Base-by-base conservation (phyloP, 2,797 vertebrate genomes). In the Bucorvus abyssinicus region DNA sequence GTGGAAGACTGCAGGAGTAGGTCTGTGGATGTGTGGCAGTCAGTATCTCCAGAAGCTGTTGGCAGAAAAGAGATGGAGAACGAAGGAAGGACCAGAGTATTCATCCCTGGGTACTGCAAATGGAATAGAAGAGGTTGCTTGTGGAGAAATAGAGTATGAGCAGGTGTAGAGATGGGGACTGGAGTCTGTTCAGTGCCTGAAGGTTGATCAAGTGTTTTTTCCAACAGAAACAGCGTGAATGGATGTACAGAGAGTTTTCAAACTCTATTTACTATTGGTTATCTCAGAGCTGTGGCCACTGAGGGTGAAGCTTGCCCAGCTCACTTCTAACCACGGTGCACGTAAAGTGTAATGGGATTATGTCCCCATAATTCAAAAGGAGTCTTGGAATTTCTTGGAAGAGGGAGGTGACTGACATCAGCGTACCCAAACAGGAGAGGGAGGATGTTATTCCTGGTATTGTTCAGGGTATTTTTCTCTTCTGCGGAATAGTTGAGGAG, bases 381-480 rank as follows among this genome's bases (percentile, higher is more conserved):
- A 69, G 40, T 40, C 34, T 76, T 65, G 50, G 44, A 36, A 34
- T 67, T 53, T 44, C 47, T 91, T 92, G 70, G 45, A 71, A 91
- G 77, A 71, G 89, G 68, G 87, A 83, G 71, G 22, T 80, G 56
- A 55, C 63, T 92, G 87, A 87, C 78, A 88, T 17, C 49, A 77
- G 27, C 36, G 56, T 52, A 83, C 60, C 71, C 0, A 0, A 83
- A 74, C 82, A 91, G 84, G 91, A 93, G 92, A 47, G 26, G 60
- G 83, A 75, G 38, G n/a, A n/a, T 83, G 34, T 81, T 89, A 40
- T 77, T 90, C 76, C 89, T 86, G 45, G 52, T 90, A 63, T 74
- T 69, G 52, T 90, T 87, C 16, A 19, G n/a, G n/a, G 30, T 89
- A 40, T 86, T 88, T 78, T 80, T 77, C 34, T 85, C 19, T 73